Evolutionary conservation across 2,888 invertebrate species (phyloP).

Genomic region (Drosophila phalerata): DNA sequence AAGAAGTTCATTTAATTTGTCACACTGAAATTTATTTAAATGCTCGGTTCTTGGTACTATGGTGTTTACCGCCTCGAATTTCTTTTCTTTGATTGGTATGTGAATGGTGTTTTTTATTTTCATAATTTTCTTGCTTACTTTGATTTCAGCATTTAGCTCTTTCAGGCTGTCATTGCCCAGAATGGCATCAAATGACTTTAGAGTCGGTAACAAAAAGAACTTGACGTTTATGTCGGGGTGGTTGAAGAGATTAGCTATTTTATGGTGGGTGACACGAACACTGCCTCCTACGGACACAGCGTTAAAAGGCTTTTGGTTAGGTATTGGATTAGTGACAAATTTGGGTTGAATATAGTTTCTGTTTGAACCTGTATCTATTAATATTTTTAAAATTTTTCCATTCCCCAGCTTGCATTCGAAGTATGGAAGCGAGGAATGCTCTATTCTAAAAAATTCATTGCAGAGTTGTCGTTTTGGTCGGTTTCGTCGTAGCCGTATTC

Average conservation of each 20-base stretch:
- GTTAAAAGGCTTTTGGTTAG: background rate
- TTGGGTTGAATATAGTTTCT: background rate
- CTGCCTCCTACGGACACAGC: background rate
- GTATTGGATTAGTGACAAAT: background rate
- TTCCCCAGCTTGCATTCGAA: too few relatives aligned
- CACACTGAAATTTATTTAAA: background rate
- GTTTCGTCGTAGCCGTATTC: background rate
- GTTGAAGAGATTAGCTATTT: background rate
- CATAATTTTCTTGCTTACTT: constrained; percentile 3
- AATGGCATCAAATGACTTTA: constrained; percentile 2
- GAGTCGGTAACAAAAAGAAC: background rate
- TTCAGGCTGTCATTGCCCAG: constrained; percentile 2
- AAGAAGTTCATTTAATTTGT: background rate
- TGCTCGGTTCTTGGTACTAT: background rate
- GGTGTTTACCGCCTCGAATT: constrained; percentile 1
- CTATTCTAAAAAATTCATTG: background rate
- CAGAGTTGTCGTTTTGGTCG: too few relatives aligned
- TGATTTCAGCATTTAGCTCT: constrained; percentile 3
- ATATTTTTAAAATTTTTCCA: background rate
- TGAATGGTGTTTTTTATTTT: background rate
- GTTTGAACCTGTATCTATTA: constrained; percentile 2
- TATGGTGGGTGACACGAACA: too few relatives aligned
- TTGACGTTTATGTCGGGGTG: background rate
- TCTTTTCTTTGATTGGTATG: constrained; percentile 7
- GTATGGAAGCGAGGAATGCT: too few relatives aligned